Evolutionary conservation across 2,888 invertebrate species (phyloP).

Genomic region (Physocephala rufipes): DNA sequence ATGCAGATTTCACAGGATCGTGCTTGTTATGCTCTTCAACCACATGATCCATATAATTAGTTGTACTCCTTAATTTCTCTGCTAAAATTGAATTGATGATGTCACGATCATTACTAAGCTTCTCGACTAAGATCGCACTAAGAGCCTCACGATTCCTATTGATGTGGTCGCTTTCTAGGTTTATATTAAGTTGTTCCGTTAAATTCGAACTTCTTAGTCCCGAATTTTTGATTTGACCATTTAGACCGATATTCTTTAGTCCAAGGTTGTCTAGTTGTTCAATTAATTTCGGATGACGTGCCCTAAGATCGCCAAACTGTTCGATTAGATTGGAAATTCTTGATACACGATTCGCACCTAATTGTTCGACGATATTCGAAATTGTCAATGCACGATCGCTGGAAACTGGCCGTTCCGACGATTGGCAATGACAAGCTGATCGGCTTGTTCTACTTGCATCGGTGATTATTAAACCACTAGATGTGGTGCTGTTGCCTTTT

Average conservation of each 20-base stretch:
- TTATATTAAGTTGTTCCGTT: not conserved
- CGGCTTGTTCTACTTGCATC: too few species aligned
- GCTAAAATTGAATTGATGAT: slow-evolving; percentile 8
- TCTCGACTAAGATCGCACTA: not conserved
- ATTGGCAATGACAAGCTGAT: too few species aligned
- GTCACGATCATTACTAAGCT: slow-evolving; percentile 3
- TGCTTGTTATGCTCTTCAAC: not conserved
- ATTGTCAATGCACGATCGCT: not conserved
- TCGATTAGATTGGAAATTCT: not conserved
- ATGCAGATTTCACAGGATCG: not conserved
- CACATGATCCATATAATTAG: not conserved
- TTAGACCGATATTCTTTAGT: not conserved
- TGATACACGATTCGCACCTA: not conserved
- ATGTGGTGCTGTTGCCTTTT: too few species aligned
- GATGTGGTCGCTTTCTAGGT: not conserved
- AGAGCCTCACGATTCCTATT: not conserved
- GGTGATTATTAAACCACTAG: too few species aligned
- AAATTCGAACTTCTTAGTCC: not conserved
- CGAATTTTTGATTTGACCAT: not conserved
- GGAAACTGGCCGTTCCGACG: too few species aligned
- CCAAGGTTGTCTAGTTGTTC: not conserved
- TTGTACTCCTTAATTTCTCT: not conserved
- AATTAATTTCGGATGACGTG: not conserved
- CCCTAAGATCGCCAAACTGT: not conserved
- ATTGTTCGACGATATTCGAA: not conserved